Evolutionary conservation across 2,113 vertebrate genomes (phyloP), one percentile per base, ranked within the genome.

Genomic region (Cynoglossus semilaevis): DNA sequence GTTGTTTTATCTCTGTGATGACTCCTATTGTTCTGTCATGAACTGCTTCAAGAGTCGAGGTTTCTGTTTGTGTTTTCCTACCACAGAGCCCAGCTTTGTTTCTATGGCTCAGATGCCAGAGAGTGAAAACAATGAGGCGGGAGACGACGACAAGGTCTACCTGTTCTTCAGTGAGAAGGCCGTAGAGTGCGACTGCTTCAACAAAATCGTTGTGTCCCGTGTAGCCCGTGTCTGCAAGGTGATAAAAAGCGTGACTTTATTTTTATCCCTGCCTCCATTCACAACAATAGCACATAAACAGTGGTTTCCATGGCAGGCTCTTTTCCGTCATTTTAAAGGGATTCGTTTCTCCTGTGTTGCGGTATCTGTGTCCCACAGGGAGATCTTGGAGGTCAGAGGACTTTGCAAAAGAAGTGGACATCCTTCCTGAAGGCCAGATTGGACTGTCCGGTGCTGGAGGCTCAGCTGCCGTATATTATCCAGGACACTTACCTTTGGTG

Each of bases 201-300:
- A 70, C 58, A 92, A 91, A 52, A 67, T 92, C 45, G 62, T 88
- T 45, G 91, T 94, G 16, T 90, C 92, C 9, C 87, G 93, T 1
- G 88, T 94, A 8, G 92, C 93, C 7, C 90, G 89, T 0, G 87
- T 94, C 42, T 94, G 93, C 85, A 93, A 92, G 89, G 93, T 93
- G 48, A 79, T 36, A 9, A 44, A 40, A 7, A 15, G 41, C 55
- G 52, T 9, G 40, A 9, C 45, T 15, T 16, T 17, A 0, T 1
- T 7, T 43, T 15, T 34, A 34, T 49, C 16, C 36, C n/a, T 10
- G 1, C 55, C 54, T 69, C 29, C 65, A 36, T n/a, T 35, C 15
- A 18, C 4, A 2, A 56, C 59, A 51, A 13, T 53, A 44, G 17
- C 40, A 5, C 22, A 40, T 15, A 40, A 52, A 56, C 35, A 13